These are phyloP conservation scores for Trematomus loennbergii DNA, from an alignment of 2,113 vertebrate genomes.

Conservation along the genomic window DNA sequence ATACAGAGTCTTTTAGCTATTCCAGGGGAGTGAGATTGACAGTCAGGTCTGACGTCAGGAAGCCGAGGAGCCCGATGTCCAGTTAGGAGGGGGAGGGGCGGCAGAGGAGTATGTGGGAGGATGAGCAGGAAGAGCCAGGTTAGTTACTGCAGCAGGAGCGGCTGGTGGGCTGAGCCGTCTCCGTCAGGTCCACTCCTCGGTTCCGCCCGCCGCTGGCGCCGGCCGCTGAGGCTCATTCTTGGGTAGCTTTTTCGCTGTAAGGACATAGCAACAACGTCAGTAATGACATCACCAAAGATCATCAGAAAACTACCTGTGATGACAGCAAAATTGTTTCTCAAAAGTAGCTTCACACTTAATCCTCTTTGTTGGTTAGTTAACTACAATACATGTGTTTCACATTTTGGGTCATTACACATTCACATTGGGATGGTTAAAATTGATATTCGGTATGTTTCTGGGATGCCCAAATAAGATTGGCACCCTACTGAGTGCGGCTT, in stretches of 20 bases:
- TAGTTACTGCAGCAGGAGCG: slow-evolving; percentile 97
- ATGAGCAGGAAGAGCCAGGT: slow-evolving; percentile 72
- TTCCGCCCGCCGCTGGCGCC: slow-evolving; percentile 88
- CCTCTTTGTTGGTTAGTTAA: background rate
- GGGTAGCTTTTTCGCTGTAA: slow-evolving; percentile 93
- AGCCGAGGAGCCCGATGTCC: slow-evolving; percentile 85
- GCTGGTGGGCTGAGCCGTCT: slow-evolving; percentile 92
- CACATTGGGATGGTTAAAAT: background rate
- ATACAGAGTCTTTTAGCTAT: slow-evolving; percentile 93
- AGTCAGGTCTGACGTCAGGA: slow-evolving; percentile 80
- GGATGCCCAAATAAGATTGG: too few species aligned
- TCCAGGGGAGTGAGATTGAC: slow-evolving; percentile 88
- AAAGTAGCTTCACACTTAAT: background rate
- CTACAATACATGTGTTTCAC: background rate
- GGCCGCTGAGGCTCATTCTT: slow-evolving; percentile 94
- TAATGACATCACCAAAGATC: background rate
- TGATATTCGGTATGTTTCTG: too few species aligned
- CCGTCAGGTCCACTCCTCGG: slow-evolving; percentile 96
- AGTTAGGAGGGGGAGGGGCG: slow-evolving; percentile 79
- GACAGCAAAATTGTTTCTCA: background rate
- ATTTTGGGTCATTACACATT: too few species aligned
- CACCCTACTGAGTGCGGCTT: too few species aligned
- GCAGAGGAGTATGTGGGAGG: slow-evolving; percentile 51
- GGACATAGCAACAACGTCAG: background rate
- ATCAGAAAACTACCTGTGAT: background rate